These are phyloP conservation scores for Drosophila hydei DNA, from an alignment of 1,140 invertebrate species.

Conservation along the genomic window DNA sequence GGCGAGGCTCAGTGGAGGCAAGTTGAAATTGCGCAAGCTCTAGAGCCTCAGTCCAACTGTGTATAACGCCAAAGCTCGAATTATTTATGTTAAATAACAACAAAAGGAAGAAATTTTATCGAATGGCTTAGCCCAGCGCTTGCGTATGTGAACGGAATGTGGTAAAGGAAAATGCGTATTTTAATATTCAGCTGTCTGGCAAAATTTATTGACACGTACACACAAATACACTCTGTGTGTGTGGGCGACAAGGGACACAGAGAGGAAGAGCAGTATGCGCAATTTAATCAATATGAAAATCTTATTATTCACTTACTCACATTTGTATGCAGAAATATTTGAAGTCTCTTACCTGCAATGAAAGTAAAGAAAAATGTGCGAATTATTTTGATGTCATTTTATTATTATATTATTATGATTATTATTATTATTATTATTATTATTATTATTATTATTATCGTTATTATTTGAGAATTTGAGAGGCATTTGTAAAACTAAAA, in stretches of 20 bases:
- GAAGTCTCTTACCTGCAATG: slow-evolving; percentile 63
- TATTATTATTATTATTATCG: background rate
- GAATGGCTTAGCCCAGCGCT: background rate
- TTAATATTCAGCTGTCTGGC: slow-evolving; percentile 24
- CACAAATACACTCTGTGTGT: background rate
- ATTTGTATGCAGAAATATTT: slow-evolving; percentile 66
- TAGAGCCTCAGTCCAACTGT: no score
- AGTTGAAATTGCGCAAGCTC: no score
- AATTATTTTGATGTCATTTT: slow-evolving; percentile 13
- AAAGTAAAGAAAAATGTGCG: slow-evolving; percentile 17
- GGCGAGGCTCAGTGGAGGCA: no score
- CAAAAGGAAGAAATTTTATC: no score
- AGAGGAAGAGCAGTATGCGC: slow-evolving; percentile 39
- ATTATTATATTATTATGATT: background rate
- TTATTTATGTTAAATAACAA: no score
- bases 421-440: background rate
- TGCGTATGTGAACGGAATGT: background rate
- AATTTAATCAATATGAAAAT: slow-evolving; percentile 77
- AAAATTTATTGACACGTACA: slow-evolving; percentile 25
- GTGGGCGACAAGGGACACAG: slow-evolving; percentile 4
- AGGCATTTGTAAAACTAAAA: slow-evolving; percentile 5
- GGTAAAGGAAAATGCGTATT: background rate
- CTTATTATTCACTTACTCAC: slow-evolving; percentile 72
- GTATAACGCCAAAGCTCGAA: no score
- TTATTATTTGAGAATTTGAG: background rate